Conservation (phyloP, 30 jellyfish, hydroid and myxozoan genomes). For the Cassiopea andromeda region DNA sequence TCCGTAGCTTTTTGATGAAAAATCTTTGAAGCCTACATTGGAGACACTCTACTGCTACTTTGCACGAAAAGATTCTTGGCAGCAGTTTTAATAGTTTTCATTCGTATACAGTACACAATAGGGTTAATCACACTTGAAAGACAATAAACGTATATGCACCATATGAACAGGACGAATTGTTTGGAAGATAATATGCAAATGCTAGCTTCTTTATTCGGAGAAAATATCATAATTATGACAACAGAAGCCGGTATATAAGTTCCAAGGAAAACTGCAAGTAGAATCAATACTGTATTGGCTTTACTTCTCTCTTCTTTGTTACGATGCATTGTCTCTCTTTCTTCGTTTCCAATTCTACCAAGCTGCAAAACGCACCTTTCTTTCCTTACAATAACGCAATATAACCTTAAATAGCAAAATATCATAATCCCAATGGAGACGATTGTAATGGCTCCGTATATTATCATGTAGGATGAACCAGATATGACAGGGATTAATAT, state of each 20-base stretch:
- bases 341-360: background rate
- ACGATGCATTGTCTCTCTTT: background rate
- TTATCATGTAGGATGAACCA: background rate
- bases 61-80: background rate
- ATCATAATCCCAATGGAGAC: background rate
- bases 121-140: constrained; percentile 34
- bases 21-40: background rate
- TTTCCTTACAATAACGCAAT: background rate
- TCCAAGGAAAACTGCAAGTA: background rate
- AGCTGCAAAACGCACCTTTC: background rate
- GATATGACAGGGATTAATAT: background rate
- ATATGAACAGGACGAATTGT: background rate
- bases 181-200: background rate
- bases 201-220: background rate
- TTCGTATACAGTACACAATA: constrained; percentile 16
- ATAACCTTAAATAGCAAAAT: constrained; percentile 2
- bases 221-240: background rate
- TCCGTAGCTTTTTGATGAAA: no score
- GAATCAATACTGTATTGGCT: constrained; percentile 8
- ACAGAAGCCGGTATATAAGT: constrained; percentile 19
- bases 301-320: constrained; percentile 20
- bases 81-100: background rate
- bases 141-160: background rate
- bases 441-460: background rate
- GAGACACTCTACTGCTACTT: background rate